phyloP scores from a whole-genome alignment of 2,113 vertebrate species.

The Ranitomeya imitator region DNA sequence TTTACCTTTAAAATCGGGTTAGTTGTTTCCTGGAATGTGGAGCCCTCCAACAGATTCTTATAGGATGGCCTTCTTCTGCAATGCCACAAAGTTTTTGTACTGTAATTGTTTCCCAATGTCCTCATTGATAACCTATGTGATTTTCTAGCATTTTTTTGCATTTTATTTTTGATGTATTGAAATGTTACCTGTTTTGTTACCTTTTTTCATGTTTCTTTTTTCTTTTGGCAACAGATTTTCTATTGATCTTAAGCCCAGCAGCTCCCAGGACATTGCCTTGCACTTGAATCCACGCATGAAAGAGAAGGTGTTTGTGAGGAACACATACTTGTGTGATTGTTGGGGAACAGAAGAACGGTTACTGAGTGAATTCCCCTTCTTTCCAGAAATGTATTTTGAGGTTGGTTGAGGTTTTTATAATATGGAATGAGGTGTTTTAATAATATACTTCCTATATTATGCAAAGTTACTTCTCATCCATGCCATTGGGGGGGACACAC shows the following conservation, averaged over 20 bases:
- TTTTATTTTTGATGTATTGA: too few species aligned
- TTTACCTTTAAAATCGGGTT: too few species aligned
- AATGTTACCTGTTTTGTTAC: not conserved
- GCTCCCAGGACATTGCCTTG: slow-evolving; percentile 80
- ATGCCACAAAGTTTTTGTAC: too few species aligned
- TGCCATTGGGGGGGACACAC: too few species aligned
- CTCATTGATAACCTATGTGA: too few species aligned
- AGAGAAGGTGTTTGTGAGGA: slow-evolving; percentile 77
- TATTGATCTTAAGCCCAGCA: slow-evolving; percentile 76
- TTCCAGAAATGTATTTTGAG: slow-evolving; percentile 88
- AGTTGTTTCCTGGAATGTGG: too few species aligned
- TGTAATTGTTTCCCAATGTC: too few species aligned
- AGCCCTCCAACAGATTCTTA: too few species aligned
- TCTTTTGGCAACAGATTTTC: slow-evolving; percentile 69
- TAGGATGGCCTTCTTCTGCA: too few species aligned
- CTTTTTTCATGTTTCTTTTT: not conserved
- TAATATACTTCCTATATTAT: not conserved
- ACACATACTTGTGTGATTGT: slow-evolving; percentile 84
- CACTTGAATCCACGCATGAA: slow-evolving; percentile 88
- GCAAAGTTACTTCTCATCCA: too few species aligned
- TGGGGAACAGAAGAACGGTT: slow-evolving; percentile 89
- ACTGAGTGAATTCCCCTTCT: slow-evolving; percentile 80
- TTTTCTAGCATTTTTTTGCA: too few species aligned
- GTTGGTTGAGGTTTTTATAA: slow-evolving; percentile 67
- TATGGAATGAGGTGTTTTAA: not conserved